A percentile compares a stretch with the other conserved stretches of the same genome.
Conservation (phyloP, 2,113 vertebrate species). For the Clarias magur region DNA sequence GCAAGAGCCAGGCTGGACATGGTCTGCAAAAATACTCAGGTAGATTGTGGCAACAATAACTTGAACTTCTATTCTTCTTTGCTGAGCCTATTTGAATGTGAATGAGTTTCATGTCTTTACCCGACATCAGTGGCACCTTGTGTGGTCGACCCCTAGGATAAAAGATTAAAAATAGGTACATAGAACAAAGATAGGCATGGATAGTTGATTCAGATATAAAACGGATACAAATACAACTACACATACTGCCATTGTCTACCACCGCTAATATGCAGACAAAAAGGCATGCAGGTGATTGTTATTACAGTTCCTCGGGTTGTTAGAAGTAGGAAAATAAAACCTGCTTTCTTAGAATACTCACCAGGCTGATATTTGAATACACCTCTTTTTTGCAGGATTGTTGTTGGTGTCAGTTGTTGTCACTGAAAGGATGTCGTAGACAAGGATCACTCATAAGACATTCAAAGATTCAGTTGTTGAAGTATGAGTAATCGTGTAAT, state of each 20-base stretch:
- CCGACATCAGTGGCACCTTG: no score
- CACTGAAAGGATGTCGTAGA: background rate
- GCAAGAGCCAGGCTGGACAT: no score
- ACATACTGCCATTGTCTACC: background rate
- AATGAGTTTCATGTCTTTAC: no score
- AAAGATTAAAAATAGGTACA: background rate
- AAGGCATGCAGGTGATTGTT: background rate
- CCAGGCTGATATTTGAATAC: background rate
- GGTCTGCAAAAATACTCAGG: no score
- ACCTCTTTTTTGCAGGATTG: no score
- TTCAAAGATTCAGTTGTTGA: background rate
- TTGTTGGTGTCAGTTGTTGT: no score
- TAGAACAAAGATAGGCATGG: background rate
- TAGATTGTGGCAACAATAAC: no score
- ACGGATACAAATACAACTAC: background rate
- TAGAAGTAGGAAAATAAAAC: background rate
- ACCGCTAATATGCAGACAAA: background rate
- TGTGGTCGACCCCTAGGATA: no score
- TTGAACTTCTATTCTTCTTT: no score
- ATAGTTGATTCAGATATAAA: background rate
- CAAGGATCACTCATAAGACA: background rate
- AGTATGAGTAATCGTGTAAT: background rate
- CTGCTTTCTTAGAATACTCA: background rate
- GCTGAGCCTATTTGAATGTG: no score
- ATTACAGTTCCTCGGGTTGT: background rate